These are phyloP conservation scores for Drosophila bunnanda DNA, from an alignment of 2,888 invertebrate genomes.

Conservation along the genomic window DNA sequence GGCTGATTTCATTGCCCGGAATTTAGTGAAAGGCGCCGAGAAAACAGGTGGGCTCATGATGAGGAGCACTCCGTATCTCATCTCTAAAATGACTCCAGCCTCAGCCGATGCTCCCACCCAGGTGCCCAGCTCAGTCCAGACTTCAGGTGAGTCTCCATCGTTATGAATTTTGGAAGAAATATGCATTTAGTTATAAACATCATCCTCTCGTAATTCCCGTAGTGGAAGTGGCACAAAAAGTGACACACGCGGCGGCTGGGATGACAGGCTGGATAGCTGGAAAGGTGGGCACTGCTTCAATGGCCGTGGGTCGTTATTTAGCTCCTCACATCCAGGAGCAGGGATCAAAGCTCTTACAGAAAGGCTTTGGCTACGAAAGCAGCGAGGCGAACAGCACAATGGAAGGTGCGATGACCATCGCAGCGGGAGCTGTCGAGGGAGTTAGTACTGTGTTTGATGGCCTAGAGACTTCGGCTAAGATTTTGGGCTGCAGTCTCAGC, in stretches of 20 bases:
- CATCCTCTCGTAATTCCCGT: not conserved
- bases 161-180: too few species aligned
- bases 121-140: conserved; percentile 85
- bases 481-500: conserved; percentile 88
- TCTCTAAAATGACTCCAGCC: conserved; percentile 85
- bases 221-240: conserved; percentile 88
- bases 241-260: conserved; percentile 88
- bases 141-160: conserved; percentile 72
- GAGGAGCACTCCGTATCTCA: conserved; percentile 87
- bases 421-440: conserved; percentile 90
- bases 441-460: conserved; percentile 89
- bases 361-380: conserved; percentile 86
- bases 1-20: conserved; percentile 89
- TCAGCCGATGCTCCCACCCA: conserved; percentile 85
- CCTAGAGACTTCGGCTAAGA: conserved; percentile 89
- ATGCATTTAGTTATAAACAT: not conserved
- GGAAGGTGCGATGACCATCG: conserved; percentile 88
- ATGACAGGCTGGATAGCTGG: conserved; percentile 88
- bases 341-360: conserved; percentile 87
- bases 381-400: conserved; percentile 86
- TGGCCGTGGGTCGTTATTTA: conserved; percentile 88
- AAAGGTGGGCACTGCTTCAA: conserved; percentile 88
- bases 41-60: conserved; percentile 87
- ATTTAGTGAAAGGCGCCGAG: conserved; percentile 88
- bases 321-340: conserved; percentile 89